Base-by-base conservation (phyloP, 2,888 invertebrate genomes). In the Lamproptera curius region DNA sequence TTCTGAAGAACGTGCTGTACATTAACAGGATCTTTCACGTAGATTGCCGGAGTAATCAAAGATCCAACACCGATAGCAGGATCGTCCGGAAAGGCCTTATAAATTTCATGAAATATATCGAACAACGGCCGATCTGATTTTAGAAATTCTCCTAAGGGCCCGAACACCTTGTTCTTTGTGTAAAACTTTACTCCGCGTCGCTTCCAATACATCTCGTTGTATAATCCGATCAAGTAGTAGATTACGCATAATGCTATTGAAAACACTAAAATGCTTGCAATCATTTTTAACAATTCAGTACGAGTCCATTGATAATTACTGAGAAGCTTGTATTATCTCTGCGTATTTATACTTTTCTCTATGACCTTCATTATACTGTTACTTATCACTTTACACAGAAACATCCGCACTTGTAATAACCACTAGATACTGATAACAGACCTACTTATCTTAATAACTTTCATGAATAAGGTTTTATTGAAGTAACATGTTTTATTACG, bases 211-310 rank as follows among this genome's bases (percentile, higher is more conserved):
- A 11, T n/a, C 26, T 48, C 43, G 26, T 48, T 42, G 16, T 39
- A 42, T 3, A 17, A 33, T 14, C 40, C 41, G 28, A 16, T 46
- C 46, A 60, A 59, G 17, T 47, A 42, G 23, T 42, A 42, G 14
- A 47, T 47, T 33, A 37, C 20, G 2, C 17, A 37, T 15, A 47
- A 31, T 31, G 47, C 36, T 14, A 15, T 20, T 11, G 37, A 1
- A 53, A 72, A 67, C 68, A 14, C 70, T 63, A 37, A 14, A 26
- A 23, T 31, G 8, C n/a, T n/a, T n/a, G 16, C 8, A 37, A 47
- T 31, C 47, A 47, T 47, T 31, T 37, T 42, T 16, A 35, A 1
- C 14, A 14, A n/a, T n/a, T n/a, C n/a, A n/a, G n/a, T 20, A 20
- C 20, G 20, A 20, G 20, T 6, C 20, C 20, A 20, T n/a, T n/a